A percentile compares a stretch with the other conserved stretches of the same genome.
Conservation (phyloP, 2,797 vertebrate species). For the Anableps anableps region DNA sequence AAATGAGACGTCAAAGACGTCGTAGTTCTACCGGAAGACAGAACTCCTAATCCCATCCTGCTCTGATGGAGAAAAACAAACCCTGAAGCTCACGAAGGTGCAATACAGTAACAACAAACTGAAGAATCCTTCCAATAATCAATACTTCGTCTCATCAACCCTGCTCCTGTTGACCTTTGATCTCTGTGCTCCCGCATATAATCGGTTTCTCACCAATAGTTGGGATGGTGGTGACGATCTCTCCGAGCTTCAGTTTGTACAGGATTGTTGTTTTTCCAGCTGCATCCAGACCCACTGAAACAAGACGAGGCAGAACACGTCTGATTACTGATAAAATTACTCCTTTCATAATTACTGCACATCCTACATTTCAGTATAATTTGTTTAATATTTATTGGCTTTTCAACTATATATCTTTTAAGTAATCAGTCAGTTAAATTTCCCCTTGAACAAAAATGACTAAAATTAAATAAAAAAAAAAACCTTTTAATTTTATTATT, state of each 20-base stretch:
- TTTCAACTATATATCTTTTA: not conserved
- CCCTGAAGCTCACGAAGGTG: not conserved
- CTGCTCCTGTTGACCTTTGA: constrained; percentile 1
- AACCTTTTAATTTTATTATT: not conserved
- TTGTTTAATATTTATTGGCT: not conserved
- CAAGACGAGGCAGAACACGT: not conserved
- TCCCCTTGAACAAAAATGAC: not conserved
- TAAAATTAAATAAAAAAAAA: not conserved
- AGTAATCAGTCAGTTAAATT: not conserved
- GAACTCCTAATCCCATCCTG: not conserved
- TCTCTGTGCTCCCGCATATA: too few relatives aligned
- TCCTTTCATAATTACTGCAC: not conserved
- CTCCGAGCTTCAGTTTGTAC: constrained; percentile 97
- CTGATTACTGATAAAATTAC: not conserved
- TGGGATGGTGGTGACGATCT: constrained; percentile 96
- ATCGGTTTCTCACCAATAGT: constrained; percentile 91
- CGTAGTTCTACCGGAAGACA: too few relatives aligned
- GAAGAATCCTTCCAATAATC: not conserved
- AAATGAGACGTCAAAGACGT: too few relatives aligned
- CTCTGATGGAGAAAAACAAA: not conserved
- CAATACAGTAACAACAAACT: not conserved
- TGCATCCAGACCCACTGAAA: constrained; percentile 94
- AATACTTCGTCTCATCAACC: not conserved
- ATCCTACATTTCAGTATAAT: too few relatives aligned
- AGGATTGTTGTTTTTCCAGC: constrained; percentile 97